Base-by-base conservation (phyloP, 2,888 invertebrate species). In the Spodoptera exigua region DNA sequence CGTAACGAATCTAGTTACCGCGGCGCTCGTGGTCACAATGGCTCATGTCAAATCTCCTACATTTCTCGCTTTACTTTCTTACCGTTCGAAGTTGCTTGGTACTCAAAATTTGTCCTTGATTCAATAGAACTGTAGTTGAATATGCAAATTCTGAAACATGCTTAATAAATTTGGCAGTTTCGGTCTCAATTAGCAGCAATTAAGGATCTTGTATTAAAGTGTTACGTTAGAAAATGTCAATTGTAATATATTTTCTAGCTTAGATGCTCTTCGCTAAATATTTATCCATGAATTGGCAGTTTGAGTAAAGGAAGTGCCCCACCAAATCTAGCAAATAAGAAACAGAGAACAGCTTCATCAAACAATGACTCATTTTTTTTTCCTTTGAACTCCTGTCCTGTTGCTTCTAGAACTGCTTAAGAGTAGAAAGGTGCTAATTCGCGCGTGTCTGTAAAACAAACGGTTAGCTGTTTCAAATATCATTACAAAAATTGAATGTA, bases 361-460 rank as follows among this genome's bases (percentile, higher is more conserved):
- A 64, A 66, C 47, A 61, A 61, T 76, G 62, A 71, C 43, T 69
- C 65, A 60, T 32, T 46, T n/a, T 16, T 16, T 40, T 55, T 60
- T 58, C 36, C 62, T 40, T 40, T 45, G 60, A 70, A 62, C 12
- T 49, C 41, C 47, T 27, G 41, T 17, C 49, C 27, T 27, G 27
- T 34, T 58, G 37, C 63, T 56, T 48, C 41, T 36, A 45, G 39
- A 56, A 55, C 10, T 11, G 21, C 48, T 18, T 34, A 46, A 37
- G 43, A 52, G 40, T 66, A 76, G 76, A 76, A 77, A 76, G 77
- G 57, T 70, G 71, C 13, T 48, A 68, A 45, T 44, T 70, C 18
- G 45, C 39, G 37, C 55, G 53, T 44, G 34, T 61, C 43, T 16
- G 55, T 61, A 59, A 72, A 48, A 65, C 39, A 57, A 63, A 64